A percentile compares a stretch with the other conserved stretches of the same genome.
These are phyloP conservation scores for Bucorvus abyssinicus DNA, from an alignment of 2,797 vertebrate genomes.

Conservation along the genomic window DNA sequence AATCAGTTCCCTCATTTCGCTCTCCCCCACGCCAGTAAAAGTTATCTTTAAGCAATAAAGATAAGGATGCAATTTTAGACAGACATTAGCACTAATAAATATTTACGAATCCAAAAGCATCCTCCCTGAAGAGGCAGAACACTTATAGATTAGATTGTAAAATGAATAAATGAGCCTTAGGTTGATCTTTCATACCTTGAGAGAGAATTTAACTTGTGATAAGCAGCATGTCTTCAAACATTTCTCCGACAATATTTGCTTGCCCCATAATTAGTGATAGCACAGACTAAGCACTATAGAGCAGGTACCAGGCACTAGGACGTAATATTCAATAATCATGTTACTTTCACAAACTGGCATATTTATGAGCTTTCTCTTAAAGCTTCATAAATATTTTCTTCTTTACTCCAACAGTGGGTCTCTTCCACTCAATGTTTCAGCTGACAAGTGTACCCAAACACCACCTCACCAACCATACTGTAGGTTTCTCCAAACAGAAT, in stretches of 20 bases:
- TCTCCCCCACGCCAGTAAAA: neutral
- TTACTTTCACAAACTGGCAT: neutral
- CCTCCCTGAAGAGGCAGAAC: neutral
- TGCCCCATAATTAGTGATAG: neutral
- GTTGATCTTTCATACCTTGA: neutral
- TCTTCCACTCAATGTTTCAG: neutral
- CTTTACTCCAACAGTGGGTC: neutral
- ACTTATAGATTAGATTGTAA: neutral
- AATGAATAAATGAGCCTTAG: neutral
- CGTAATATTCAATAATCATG: neutral
- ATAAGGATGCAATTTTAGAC: neutral
- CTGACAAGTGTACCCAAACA: neutral
- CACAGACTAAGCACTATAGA: neutral
- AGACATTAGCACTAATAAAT: neutral
- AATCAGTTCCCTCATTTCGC: neutral
- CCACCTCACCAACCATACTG: neutral
- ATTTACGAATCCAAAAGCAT: neutral
- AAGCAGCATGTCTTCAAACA: neutral
- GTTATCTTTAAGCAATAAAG: conserved; percentile 7
- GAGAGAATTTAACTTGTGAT: neutral
- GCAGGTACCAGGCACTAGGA: neutral
- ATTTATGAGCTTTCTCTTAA: neutral
- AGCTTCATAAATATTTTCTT: neutral
- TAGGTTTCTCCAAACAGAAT: neutral
- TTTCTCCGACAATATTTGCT: neutral